These are phyloP conservation scores for Neosilurus mollespiculum DNA, from an alignment of 2,797 vertebrate species.

Conservation along the genomic window DNA sequence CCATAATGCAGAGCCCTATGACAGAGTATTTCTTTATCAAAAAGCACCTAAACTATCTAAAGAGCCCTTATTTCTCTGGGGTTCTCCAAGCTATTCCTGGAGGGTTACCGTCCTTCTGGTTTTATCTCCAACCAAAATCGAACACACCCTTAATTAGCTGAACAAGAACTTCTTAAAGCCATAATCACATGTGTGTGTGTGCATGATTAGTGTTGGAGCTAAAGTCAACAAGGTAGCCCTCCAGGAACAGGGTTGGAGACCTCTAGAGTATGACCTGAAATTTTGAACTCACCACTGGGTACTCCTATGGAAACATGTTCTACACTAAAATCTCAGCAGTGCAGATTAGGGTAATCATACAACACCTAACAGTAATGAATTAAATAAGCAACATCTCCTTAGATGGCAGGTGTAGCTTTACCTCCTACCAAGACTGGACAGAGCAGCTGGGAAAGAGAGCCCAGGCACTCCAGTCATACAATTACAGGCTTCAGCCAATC, in stretches of 20 bases:
- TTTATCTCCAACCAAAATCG: no score
- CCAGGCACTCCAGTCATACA: conserved; percentile 40
- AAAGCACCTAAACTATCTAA: background rate
- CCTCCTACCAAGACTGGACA: conserved; percentile 9
- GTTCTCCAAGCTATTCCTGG: no score
- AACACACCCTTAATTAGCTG: no score
- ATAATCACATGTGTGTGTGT: no score
- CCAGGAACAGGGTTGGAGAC: no score
- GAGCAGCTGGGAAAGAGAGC: conserved; percentile 20
- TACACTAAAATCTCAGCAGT: conserved; percentile 7
- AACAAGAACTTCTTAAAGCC: no score
- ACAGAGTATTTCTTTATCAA: background rate
- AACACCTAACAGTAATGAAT: background rate
- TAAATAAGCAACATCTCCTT: background rate
- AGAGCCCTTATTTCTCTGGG: background rate
- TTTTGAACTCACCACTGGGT: background rate
- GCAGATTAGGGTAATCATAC: conserved; percentile 7
- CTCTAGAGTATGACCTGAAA: background rate
- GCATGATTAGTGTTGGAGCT: no score
- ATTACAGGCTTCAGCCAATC: conserved; percentile 50
- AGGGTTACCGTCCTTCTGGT: no score
- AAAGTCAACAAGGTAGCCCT: no score
- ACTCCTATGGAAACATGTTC: background rate
- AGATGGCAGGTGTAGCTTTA: background rate
- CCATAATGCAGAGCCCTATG: background rate